Conservation (phyloP, 2,888 invertebrate species). For the Clivina fossor region DNA sequence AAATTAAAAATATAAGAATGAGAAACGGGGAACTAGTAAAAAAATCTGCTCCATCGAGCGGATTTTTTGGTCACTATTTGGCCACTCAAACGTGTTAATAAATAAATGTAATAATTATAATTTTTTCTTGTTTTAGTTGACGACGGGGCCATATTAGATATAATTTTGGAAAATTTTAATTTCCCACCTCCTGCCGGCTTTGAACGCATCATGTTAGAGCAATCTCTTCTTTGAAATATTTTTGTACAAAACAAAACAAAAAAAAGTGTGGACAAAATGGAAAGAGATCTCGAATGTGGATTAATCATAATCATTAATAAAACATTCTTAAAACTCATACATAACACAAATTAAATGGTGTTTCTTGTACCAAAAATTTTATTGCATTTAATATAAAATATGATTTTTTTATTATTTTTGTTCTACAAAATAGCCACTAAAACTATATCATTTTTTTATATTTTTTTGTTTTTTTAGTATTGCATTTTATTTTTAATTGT, state of each 20-base stretch:
- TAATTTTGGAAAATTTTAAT: constrained; percentile 87
- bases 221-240: constrained; percentile 81
- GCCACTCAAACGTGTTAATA: constrained; percentile 23
- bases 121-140: constrained; percentile 75
- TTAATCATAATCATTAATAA: neutral
- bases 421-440: constrained; percentile 32
- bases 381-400: constrained; percentile 34
- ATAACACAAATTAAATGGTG: constrained; percentile 17
- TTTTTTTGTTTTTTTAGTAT: constrained; percentile 22
- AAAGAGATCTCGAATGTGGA: neutral
- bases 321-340: constrained; percentile 9
- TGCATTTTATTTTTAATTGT: constrained; percentile 23
- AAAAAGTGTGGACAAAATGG: neutral
- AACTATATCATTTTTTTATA: constrained; percentile 5
- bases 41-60: no score
- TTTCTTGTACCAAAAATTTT: constrained; percentile 31
- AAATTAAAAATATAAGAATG: no score
- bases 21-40: no score
- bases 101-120: constrained; percentile 13
- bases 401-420: constrained; percentile 15
- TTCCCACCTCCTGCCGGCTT: constrained; percentile 84
- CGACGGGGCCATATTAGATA: constrained; percentile 95
- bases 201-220: constrained; percentile 95
- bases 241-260: constrained; percentile 20
- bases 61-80: no score